A percentile compares a stretch with the other conserved stretches of the same genome.
phyloP scores from a whole-genome alignment of 2,797 vertebrate genomes.

The Setipinna tenuifilis region DNA sequence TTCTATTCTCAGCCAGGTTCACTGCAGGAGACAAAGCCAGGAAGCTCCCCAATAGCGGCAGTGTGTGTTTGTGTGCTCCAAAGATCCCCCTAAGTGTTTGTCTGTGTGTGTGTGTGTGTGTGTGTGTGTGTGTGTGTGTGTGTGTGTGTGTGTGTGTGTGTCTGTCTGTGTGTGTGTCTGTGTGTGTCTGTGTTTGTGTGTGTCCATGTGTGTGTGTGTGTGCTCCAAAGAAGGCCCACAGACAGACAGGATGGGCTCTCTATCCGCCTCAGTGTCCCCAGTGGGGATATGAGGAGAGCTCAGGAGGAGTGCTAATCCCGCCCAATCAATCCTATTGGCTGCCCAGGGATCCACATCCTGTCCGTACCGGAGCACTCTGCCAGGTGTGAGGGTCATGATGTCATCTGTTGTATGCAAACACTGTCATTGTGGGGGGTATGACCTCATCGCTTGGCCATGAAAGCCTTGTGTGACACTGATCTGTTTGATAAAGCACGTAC shows the following conservation, averaged over 20 bases:
- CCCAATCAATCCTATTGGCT: neutral
- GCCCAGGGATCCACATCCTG: neutral
- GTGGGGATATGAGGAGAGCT: neutral
- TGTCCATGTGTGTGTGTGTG: conserved; percentile 16
- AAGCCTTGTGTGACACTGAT: conserved; percentile 46
- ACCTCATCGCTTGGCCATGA: conserved; percentile 30
- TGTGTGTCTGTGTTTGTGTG: neutral
- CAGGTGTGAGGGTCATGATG: conserved; percentile 43
- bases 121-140: too few species aligned
- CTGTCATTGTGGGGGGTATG: neutral
- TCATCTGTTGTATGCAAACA: conserved; percentile 43
- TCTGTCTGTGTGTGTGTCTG: neutral
- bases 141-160: neutral
- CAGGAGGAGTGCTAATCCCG: neutral
- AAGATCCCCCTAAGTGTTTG: neutral
- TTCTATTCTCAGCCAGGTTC: neutral
- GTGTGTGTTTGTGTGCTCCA: too few species aligned
- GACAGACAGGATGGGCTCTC: neutral
- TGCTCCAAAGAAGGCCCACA: too few species aligned
- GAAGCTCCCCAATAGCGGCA: neutral
- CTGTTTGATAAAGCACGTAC: neutral
- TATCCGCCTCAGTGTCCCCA: too few species aligned
- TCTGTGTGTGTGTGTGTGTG: too few species aligned
- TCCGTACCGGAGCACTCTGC: neutral
- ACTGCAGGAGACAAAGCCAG: neutral